phyloP scores from a whole-genome alignment of 2,888 invertebrate genomes.

The Myathropa florea region DNA sequence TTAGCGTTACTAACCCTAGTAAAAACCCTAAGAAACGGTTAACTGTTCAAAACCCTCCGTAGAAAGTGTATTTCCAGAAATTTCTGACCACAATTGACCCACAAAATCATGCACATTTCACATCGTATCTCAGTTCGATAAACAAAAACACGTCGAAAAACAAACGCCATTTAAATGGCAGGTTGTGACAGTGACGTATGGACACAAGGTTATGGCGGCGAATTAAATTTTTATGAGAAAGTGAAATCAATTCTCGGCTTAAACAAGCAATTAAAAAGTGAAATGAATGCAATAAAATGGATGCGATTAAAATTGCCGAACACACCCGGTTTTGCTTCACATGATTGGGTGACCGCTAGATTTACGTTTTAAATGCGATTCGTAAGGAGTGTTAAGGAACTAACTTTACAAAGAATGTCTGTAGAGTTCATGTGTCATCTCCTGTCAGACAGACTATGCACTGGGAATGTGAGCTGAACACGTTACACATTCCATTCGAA shows the following conservation, averaged over 20 bases:
- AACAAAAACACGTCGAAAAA: no score
- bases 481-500: no score
- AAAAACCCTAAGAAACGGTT: no score
- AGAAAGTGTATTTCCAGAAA: no score
- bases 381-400: no score
- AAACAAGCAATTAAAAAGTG: background rate
- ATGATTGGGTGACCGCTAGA: background rate
- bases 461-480: no score
- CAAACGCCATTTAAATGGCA: background rate
- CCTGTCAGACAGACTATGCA: no score
- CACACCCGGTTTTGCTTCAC: background rate
- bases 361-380: background rate
- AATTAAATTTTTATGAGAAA: background rate
- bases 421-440: background rate
- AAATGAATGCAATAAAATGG: background rate
- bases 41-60: no score
- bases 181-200: background rate
- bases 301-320: background rate
- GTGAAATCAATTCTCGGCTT: background rate
- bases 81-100: no score
- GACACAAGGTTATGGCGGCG: background rate
- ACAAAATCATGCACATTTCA: no score
- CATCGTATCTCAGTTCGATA: no score
- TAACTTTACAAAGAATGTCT: background rate
- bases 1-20: no score